Evolutionary conservation across 1,140 invertebrate genomes (phyloP).

Genomic region (Halyomorpha halys): DNA sequence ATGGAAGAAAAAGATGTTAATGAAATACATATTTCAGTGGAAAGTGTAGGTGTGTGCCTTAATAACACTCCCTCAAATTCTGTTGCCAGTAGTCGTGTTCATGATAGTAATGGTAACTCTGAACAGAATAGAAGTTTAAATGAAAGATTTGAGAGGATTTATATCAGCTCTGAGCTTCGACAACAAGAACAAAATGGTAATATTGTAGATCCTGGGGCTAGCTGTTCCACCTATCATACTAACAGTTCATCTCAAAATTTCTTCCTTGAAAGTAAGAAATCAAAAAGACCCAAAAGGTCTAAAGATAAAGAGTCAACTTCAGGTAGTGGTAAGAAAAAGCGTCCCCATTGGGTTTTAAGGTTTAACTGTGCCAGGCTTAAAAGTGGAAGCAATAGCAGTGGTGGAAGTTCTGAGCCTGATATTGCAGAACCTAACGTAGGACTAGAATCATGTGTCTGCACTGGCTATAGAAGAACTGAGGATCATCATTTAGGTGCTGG

Average conservation of each 20-base stretch:
- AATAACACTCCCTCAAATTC: slow-evolving; percentile 15
- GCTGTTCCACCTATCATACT: not conserved
- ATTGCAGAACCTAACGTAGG: slow-evolving; percentile 37
- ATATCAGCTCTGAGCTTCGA: slow-evolving; percentile 27
- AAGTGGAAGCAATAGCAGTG: slow-evolving; percentile 38
- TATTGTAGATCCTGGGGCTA: slow-evolving; percentile 3
- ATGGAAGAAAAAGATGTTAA: slow-evolving; percentile 31
- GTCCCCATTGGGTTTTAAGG: slow-evolving; percentile 49
- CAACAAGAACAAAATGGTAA: slow-evolving; percentile 26
- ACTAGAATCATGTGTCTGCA: slow-evolving; percentile 45
- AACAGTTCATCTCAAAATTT: slow-evolving; percentile 9
- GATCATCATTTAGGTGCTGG: slow-evolving; percentile 43
- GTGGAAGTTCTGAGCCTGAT: slow-evolving; percentile 38
- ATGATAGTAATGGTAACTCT: slow-evolving; percentile 29
- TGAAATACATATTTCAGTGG: slow-evolving; percentile 27
- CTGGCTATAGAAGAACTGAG: slow-evolving; percentile 47
- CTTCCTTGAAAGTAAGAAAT: slow-evolving; percentile 18
- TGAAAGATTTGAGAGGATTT: slow-evolving; percentile 32
- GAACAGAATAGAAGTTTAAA: slow-evolving; percentile 23
- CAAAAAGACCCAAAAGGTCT: slow-evolving; percentile 22
- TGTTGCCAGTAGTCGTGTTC: not conserved
- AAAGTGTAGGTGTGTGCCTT: slow-evolving; percentile 22
- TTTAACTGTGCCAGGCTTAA: slow-evolving; percentile 48
- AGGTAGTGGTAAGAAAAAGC: slow-evolving; percentile 39
- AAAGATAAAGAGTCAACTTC: slow-evolving; percentile 23